Evolutionary conservation across 1,140 invertebrate genomes (phyloP).

Genomic region (Oreohelix idahoensis): DNA sequence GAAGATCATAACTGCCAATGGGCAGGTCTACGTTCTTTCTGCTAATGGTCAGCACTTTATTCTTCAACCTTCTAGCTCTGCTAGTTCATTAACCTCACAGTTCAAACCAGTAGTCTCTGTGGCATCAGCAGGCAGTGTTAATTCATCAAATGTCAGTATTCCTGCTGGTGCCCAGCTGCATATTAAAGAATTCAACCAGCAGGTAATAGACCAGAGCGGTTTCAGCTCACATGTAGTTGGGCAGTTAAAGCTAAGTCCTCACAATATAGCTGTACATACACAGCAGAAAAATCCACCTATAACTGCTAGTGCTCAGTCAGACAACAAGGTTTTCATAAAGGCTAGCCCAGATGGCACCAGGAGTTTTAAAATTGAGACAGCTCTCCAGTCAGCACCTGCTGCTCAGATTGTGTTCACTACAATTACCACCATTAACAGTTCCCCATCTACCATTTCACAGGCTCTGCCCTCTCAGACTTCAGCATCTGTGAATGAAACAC

Average conservation of each 20-base stretch:
- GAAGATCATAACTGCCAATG: conserved; percentile 12
- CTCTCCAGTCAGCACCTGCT: not conserved
- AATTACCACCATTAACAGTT: not conserved
- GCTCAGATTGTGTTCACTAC: not conserved
- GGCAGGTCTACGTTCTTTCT: conserved; percentile 31
- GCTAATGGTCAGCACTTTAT: conserved; percentile 22
- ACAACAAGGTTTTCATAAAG: conserved; percentile 1
- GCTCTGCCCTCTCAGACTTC: not conserved
- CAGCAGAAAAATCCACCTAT: not conserved
- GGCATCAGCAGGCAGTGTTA: not conserved
- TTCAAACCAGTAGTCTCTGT: not conserved
- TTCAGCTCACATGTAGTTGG: not conserved
- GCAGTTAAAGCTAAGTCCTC: not conserved
- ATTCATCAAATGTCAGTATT: not conserved
- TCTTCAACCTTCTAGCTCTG: conserved; percentile 13
- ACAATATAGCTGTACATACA: not conserved
- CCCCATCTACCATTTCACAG: not conserved
- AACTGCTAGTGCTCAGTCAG: not conserved
- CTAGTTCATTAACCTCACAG: not conserved
- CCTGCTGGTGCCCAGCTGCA: not conserved
- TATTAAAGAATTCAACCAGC: not conserved
- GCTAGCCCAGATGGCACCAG: not conserved
- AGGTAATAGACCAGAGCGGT: not conserved
- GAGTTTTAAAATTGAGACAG: not conserved
- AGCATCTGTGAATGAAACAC: not conserved